These are phyloP conservation scores for Heliconius ismenius DNA, from an alignment of 2,888 invertebrate genomes.

Conservation along the genomic window DNA sequence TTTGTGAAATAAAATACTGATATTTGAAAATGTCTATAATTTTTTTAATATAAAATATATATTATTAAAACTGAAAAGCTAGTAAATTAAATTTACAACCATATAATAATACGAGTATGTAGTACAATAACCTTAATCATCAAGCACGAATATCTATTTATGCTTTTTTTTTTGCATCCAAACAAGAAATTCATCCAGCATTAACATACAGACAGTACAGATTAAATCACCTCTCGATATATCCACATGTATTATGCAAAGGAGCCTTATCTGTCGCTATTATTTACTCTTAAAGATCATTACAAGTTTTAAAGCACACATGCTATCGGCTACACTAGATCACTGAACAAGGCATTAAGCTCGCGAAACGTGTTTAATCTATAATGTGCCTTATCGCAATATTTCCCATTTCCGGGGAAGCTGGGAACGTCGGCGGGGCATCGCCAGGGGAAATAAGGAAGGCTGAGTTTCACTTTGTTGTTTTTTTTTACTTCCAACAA, in stretches of 20 bases:
- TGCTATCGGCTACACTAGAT: slow-evolving; percentile 65
- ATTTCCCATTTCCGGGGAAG: slow-evolving; percentile 81
- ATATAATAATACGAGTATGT: background rate
- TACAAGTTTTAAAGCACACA: slow-evolving; percentile 66
- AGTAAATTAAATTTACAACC: background rate
- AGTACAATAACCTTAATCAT: background rate
- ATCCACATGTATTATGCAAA: slow-evolving; percentile 56
- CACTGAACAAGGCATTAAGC: slow-evolving; percentile 69
- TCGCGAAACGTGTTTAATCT: slow-evolving; percentile 76
- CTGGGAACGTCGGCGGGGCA: slow-evolving; percentile 67
- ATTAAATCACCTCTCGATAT: slow-evolving; percentile 31
- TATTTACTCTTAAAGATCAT: slow-evolving; percentile 61
- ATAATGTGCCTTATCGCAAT: slow-evolving; percentile 82
- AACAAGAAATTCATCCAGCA: background rate
- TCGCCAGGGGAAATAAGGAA: slow-evolving; percentile 81
- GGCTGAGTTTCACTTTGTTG: slow-evolving; percentile 80
- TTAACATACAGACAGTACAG: slow-evolving; percentile 14
- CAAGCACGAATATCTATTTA: background rate
- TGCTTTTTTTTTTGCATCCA: background rate
- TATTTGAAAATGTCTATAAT: too few relatives aligned
- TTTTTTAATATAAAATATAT: too few relatives aligned
- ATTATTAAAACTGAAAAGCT: background rate
- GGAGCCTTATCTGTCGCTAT: slow-evolving; percentile 59
- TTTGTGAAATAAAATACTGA: too few relatives aligned
- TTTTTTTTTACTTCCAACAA: slow-evolving; percentile 56